Percentiles rank a stretch among this genome's conserved stretches.
phyloP scores from a whole-genome alignment of 2,797 vertebrate genomes.

The Euphonia xanthogaster region DNA sequence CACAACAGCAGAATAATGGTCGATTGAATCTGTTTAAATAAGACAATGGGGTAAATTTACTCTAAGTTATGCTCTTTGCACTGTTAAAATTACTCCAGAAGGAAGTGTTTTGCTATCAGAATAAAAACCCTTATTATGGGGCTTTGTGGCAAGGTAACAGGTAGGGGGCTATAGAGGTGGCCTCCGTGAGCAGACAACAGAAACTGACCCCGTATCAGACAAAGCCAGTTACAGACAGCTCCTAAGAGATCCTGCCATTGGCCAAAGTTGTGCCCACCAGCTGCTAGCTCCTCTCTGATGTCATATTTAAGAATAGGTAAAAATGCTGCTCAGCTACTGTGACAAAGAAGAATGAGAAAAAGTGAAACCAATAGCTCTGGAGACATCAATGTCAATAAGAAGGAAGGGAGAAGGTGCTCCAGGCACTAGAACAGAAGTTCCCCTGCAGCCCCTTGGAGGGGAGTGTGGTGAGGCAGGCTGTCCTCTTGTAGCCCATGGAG shows the following conservation, averaged over 20 bases:
- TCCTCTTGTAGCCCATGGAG: neutral
- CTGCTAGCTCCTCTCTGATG: neutral
- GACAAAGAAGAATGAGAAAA: neutral
- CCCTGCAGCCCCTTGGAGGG: neutral
- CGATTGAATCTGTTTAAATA: neutral
- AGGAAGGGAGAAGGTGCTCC: neutral
- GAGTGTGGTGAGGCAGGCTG: neutral
- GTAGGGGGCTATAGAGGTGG: neutral
- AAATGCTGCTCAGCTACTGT: neutral
- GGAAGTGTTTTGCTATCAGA: neutral
- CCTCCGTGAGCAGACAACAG: neutral
- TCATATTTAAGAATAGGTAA: neutral
- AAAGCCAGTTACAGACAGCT: neutral
- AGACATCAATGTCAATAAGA: neutral
- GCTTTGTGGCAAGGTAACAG: neutral
- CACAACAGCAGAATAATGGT: neutral
- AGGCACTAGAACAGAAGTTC: neutral
- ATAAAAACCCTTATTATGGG: neutral
- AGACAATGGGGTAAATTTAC: neutral
- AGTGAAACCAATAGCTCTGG: neutral
- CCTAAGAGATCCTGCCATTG: accelerated
- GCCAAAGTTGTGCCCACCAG: neutral
- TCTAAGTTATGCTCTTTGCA: neutral
- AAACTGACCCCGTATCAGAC: neutral
- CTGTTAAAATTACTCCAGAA: neutral